Conservation (phyloP, 2,113 vertebrate genomes). For the Pleuronectes platessa region DNA sequence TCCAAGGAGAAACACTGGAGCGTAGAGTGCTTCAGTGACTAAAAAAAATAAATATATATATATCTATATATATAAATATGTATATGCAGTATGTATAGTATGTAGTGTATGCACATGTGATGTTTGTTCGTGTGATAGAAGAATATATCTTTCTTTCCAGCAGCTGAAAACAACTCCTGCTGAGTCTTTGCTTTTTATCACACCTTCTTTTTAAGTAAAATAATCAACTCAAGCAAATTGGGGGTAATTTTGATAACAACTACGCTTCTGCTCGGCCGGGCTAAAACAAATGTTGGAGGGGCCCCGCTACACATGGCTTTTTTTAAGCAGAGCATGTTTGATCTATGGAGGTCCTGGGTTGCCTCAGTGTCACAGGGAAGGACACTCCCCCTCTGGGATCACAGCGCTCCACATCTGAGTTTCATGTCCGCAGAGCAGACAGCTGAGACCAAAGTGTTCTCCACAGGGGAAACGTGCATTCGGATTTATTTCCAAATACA, state of each 20-base stretch:
- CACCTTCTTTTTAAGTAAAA: slow-evolving; percentile 31
- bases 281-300: slow-evolving; percentile 51
- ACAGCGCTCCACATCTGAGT: slow-evolving; percentile 44
- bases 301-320: slow-evolving; percentile 67
- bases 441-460: slow-evolving; percentile 16
- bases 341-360: slow-evolving; percentile 77
- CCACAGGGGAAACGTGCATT: slow-evolving; percentile 1
- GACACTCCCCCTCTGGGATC: slow-evolving; percentile 67
- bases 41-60: slow-evolving; percentile 48
- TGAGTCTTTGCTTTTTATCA: slow-evolving; percentile 43
- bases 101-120: slow-evolving; percentile 21
- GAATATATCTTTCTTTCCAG: slow-evolving; percentile 33
- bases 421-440: slow-evolving; percentile 41
- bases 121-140: slow-evolving; percentile 21
- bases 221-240: slow-evolving; percentile 26
- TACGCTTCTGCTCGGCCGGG: slow-evolving; percentile 40
- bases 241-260: slow-evolving; percentile 59
- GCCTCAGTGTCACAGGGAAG: slow-evolving; percentile 76
- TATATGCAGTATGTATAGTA: not conserved
- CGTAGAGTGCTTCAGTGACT: slow-evolving; percentile 62
- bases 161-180: slow-evolving; percentile 45
- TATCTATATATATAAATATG: not conserved
- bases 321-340: slow-evolving; percentile 71
- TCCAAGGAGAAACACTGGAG: slow-evolving; percentile 76
- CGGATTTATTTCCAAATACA: slow-evolving; percentile 22